phyloP scores from a whole-genome alignment of 2,797 vertebrate genomes.

The Lagorchestes hirsutus region DNA sequence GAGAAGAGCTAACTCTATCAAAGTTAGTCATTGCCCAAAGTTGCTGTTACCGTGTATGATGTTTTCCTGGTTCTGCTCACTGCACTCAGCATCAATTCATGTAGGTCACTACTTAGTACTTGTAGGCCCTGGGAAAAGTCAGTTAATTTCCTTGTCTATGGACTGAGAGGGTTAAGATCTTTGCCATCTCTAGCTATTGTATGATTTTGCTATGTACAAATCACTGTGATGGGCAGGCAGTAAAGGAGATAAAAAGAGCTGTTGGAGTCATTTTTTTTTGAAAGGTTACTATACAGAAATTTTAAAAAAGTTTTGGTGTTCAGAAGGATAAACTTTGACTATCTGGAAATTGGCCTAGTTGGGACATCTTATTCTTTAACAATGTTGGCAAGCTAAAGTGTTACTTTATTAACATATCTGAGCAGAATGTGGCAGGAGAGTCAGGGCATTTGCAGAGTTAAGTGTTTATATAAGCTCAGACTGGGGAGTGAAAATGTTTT shows the following conservation, averaged over 20 bases:
- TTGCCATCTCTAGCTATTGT: neutral
- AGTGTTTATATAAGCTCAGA: neutral
- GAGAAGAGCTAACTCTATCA: too few relatives aligned
- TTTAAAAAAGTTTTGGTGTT: neutral
- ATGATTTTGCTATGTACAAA: neutral
- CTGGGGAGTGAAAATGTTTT: neutral
- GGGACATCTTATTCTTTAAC: neutral
- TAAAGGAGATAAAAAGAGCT: neutral
- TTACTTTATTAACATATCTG: conserved; percentile 12
- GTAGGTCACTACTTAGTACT: neutral
- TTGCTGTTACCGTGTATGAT: too few relatives aligned
- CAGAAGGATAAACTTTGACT: neutral
- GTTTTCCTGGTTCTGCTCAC: too few relatives aligned
- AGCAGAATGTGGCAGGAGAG: neutral
- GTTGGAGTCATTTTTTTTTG: neutral
- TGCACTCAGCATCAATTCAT: too few relatives aligned
- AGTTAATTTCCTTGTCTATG: neutral
- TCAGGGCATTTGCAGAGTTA: neutral
- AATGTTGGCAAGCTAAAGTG: neutral
- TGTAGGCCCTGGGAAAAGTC: neutral
- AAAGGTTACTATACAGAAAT: neutral
- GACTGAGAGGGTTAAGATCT: neutral
- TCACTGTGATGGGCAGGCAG: neutral
- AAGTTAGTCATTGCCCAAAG: too few relatives aligned
- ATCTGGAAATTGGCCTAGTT: neutral